Evolutionary conservation across 2,113 vertebrate species (phyloP).

Genomic region (Dasyornis broadbenti): DNA sequence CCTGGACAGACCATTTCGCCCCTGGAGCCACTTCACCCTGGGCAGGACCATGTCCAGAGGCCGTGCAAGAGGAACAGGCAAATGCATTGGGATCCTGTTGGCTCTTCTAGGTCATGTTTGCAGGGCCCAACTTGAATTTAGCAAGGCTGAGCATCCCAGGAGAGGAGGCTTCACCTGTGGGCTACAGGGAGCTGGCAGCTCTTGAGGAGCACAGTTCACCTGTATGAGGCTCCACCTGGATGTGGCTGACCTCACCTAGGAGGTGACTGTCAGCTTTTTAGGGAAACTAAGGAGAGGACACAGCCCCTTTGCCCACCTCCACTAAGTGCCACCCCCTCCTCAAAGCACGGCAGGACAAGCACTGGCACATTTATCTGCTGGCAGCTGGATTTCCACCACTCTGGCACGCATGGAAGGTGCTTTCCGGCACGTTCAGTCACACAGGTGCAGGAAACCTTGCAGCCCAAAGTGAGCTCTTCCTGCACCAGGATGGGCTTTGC

Average conservation of each 20-base stretch:
- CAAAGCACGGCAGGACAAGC: rapidly evolving
- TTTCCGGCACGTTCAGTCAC: background rate
- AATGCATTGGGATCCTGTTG: background rate
- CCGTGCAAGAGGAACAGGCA: background rate
- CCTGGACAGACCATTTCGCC: background rate
- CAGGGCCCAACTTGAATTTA: background rate
- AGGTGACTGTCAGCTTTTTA: background rate
- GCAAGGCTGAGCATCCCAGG: background rate
- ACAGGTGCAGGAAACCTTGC: background rate
- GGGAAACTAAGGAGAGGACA: background rate
- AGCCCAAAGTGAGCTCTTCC: background rate
- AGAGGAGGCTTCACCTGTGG: background rate
- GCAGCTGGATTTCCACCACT: background rate
- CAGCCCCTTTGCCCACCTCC: background rate
- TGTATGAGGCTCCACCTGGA: rapidly evolving
- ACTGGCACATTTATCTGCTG: background rate
- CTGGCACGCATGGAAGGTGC: background rate
- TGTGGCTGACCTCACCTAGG: background rate
- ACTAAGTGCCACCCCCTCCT: background rate
- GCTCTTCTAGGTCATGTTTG: background rate
- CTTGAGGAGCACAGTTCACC: background rate
- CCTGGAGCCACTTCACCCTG: background rate
- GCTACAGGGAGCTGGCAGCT: background rate
- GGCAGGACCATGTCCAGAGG: background rate
- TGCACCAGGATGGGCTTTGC: rapidly evolving